Evolutionary conservation across 2,888 invertebrate species (phyloP).

Genomic region (Netelia melanura): DNA sequence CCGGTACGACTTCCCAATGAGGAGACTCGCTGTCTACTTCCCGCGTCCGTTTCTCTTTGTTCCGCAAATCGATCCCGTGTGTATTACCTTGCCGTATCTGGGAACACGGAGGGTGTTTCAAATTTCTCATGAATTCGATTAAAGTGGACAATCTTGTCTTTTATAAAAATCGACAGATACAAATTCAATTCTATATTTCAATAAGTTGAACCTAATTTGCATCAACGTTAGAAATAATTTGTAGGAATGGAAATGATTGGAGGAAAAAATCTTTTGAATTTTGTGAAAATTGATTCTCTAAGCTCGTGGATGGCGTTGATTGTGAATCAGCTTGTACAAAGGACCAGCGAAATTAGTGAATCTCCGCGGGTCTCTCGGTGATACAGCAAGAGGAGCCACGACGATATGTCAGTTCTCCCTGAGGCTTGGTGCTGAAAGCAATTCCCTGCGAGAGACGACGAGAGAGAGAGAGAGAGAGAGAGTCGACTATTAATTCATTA

Average conservation of each 20-base stretch:
- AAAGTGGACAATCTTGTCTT: no score
- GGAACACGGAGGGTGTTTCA: constrained; percentile 28
- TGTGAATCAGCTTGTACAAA: constrained; percentile 52
- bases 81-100: constrained; percentile 64
- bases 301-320: background rate
- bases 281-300: no score
- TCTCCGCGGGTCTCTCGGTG: constrained; percentile 48
- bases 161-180: no score
- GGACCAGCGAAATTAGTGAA: constrained; percentile 55
- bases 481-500: constrained; percentile 67
- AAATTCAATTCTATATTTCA: no score
- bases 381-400: constrained; percentile 14
- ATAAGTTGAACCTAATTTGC: no score
- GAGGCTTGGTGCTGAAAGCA: constrained; percentile 53
- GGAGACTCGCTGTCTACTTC: constrained; percentile 47
- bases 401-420: constrained; percentile 52
- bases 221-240: no score
- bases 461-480: constrained; percentile 18
- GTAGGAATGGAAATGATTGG: no score
- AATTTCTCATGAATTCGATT: background rate
- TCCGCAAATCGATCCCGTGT: constrained; percentile 64
- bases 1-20: constrained; percentile 27
- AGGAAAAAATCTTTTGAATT: no score
- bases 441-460: constrained; percentile 40
- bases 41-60: constrained; percentile 22